Conservation (phyloP, 2,113 vertebrate species). For the Myodes glareolus region DNA sequence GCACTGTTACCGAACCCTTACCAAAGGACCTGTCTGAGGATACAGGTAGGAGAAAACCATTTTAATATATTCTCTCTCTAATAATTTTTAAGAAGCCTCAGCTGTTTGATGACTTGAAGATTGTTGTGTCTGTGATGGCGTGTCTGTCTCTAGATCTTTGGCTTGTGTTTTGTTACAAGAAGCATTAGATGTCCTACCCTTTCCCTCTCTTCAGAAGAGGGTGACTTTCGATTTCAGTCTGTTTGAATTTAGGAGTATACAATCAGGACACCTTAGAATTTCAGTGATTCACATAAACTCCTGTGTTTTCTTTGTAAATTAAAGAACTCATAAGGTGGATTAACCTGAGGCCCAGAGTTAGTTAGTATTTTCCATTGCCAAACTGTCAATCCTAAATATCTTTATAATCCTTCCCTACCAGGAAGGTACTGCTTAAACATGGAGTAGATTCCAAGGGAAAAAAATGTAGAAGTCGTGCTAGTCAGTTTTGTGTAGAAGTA, state of each 20-base stretch:
- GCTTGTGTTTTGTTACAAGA: constrained; percentile 53
- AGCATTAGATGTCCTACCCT: background rate
- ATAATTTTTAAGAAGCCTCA: constrained; percentile 40
- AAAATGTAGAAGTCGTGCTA: background rate
- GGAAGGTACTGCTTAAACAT: constrained; percentile 33
- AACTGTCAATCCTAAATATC: constrained; percentile 34
- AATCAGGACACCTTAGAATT: background rate
- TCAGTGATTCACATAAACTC: constrained; percentile 19
- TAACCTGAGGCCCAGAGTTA: background rate
- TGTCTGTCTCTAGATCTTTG: constrained; percentile 51
- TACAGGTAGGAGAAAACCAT: constrained; percentile 85
- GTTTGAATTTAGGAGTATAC: constrained; percentile 38
- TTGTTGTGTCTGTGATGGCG: background rate
- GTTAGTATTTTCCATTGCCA: constrained; percentile 35
- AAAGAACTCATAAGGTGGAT: background rate
- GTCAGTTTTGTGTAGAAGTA: background rate
- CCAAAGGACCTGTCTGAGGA: constrained; percentile 86
- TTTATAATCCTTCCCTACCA: constrained; percentile 15
- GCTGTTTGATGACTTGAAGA: constrained; percentile 36
- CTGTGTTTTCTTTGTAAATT: constrained; percentile 23
- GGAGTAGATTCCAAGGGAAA: constrained; percentile 52
- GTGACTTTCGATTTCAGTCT: constrained; percentile 30
- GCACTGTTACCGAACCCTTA: constrained; percentile 79
- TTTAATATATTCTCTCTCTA: background rate
- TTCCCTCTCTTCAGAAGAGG: constrained; percentile 7